Evolutionary conservation across 2,113 vertebrate genomes (phyloP), one percentile per base, ranked within the genome.

Genomic region (Burhinus oedicnemus): DNA sequence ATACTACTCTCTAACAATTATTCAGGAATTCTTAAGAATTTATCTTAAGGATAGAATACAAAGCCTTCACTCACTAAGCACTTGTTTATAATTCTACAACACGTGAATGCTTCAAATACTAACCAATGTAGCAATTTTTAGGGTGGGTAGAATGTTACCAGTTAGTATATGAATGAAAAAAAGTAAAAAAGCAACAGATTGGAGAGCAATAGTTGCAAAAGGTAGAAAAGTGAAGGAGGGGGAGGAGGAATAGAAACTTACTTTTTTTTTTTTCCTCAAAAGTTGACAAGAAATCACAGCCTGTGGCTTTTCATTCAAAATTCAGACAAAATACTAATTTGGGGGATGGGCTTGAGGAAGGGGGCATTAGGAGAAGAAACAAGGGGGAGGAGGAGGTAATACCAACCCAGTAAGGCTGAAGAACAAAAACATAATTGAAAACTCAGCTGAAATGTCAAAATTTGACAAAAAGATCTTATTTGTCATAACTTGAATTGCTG

Each of bases 341-440:
- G 5, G 8, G 8, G 12, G 4, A 3, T 42, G 29, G 8, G 5
- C 1, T 20, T 14, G 12, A 64, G 2, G 27, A 81, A 74, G 29
- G 5, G 3, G 5, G 3, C 4, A 57, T 88, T 69, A 74, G 32
- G 11, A 60, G 9, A 54, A 78, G 19, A 74, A 66, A 70, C 22
- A 36, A 36, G 5, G 4, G 11, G 5, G 5, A 83, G 3, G 2
- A 75, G 7, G 23, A 84, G 3, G 1, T 11, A 42, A 26, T 21
- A 60, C 3, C 6, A 65, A 47, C 9, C 5, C 2, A 38, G 7
- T 47, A 89, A 47, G 15, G 2, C 1, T 42, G 27, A 64, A 55
- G 17, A 83, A 49, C 40, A 68, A 65, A 71, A 72, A 14, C 15
- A 42, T 34, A 8, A 77, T 29, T 38, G 34, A 65, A 95, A 93